Percentiles rank a stretch among this genome's conserved stretches.
Conservation (phyloP, 2,797 vertebrate species). For the Mus spretus region DNA sequence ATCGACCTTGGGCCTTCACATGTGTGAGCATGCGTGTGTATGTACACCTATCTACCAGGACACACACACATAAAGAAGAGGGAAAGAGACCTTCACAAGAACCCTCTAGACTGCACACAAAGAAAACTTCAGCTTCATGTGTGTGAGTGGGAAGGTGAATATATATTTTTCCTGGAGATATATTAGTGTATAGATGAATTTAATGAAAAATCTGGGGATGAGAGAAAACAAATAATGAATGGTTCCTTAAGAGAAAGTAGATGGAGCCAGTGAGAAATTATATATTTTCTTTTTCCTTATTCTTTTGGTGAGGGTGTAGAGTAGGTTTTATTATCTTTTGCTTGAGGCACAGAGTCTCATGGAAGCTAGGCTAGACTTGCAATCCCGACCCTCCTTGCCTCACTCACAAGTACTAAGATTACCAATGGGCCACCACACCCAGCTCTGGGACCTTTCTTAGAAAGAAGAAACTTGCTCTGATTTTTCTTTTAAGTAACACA, state of each 20-base stretch:
- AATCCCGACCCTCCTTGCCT: not conserved
- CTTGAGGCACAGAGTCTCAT: not conserved
- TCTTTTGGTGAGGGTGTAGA: not conserved
- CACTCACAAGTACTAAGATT: not conserved
- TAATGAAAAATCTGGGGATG: constrained; percentile 12
- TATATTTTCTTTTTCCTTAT: not conserved
- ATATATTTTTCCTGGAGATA: not conserved
- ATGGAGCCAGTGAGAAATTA: not conserved
- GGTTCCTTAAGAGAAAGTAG: not conserved
- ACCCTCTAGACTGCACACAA: not conserved
- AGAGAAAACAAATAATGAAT: not conserved
- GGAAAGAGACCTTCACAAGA: not conserved
- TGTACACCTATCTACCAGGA: not conserved
- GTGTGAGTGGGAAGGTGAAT: not conserved
- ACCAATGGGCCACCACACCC: not conserved
- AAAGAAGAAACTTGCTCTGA: constrained; percentile 18
- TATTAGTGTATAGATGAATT: not conserved
- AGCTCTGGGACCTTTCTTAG: not conserved
- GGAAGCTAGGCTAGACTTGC: not conserved
- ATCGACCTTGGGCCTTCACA: not conserved
- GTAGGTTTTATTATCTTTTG: not conserved
- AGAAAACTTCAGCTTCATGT: not conserved
- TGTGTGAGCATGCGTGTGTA: not conserved
- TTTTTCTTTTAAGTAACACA: not conserved
- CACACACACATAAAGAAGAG: not conserved